Evolutionary conservation across 1,140 invertebrate genomes (phyloP), one percentile per base, ranked within the genome.

Genomic region (Telenomus remus): DNA sequence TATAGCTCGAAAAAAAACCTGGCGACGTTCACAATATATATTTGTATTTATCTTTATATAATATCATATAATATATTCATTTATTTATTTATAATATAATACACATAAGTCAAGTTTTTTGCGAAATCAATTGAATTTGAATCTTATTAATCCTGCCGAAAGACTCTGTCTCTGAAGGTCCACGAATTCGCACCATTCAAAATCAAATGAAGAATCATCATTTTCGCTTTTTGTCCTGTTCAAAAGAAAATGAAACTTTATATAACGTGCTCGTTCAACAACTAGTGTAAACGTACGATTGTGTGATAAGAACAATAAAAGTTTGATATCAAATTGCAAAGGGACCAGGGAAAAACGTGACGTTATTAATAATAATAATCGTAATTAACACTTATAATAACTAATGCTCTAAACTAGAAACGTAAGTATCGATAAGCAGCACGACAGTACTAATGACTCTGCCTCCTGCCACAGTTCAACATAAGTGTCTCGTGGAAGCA

Each of bases 1-100:
- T 80, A 71, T 80, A 82, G 64, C 82, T 76, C 65, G 55, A 84
- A 81, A 82, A 56, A 81, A 79, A 82, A 79, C 68, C 80, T 77
- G 79, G 70, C 76, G 78, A 70, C 50, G 43, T 69, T 46, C 15
- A 44, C 12, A n/a, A 54, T 50, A 68, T 60, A 71, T 55, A 49
- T 43, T 34, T 60, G 63, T 55, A 49, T 43, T 34, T 34, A 48
- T 64, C 39, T 47, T 48, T 50, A 61, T 66, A 65, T 46, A 42
- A 15, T 55, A 69, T 39, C 49, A 37, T 72, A 64, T 61, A 27
- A 61, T 57, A 65, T 74, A 61, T 50, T 64, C 42, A 57, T 43
- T 37, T 65, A 37, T 63, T 54, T 60, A 49, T 35, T 63, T 74
- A 59, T 70, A 71, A 47, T 55, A 48, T 74, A 54, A 65, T 70